Evolutionary conservation across 1,140 invertebrate species (phyloP), one percentile per base, ranked within the genome.

Genomic region (Ips typographus): DNA sequence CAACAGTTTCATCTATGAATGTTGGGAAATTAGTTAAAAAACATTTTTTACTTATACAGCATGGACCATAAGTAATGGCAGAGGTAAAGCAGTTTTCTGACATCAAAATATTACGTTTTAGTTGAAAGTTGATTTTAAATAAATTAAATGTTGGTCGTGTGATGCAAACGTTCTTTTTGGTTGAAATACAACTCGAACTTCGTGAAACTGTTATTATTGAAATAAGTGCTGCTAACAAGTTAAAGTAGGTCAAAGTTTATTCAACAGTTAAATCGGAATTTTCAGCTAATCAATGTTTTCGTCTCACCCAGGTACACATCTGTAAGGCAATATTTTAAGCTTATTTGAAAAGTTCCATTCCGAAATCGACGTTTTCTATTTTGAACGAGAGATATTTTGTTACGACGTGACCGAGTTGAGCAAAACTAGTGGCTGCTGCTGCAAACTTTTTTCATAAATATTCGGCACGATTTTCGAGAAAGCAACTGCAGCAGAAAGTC

Each of bases 381-480:
- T 70, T 64, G 55, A 68, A 68, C 61, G 39, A n/a, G 55, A 64
- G 68, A 70, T 70, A 70, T 70, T 64, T 70, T 64, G 68, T 64
- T 70, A 70, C 60, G 68, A 70, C 68, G 68, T 70, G 68, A 70
- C 68, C 68, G 49, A 70, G 59, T 64, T 62, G 68, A 70, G 61
- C 61, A 62, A 70, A 63, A 70, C 68, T 70, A 57, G 68, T 64
- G 60, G 68, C 68, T 70, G 68, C 51, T 43, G 65, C 65, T 57
- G 63, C 40, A 62, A 70, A 70, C 68, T 70, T 70, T 70, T 68
- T 70, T 70, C 68, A 70, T 70, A 70, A 70, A 70, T 70, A 70
- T 70, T 70, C 68, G 68, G 68, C 68, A 70, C 68, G 68, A 70
- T 70, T 70, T 70, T 70, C 60, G 36, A 70, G 68, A 64, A 64